Evolutionary conservation across 2,797 vertebrate species (phyloP).

Genomic region (Chanos chanos): DNA sequence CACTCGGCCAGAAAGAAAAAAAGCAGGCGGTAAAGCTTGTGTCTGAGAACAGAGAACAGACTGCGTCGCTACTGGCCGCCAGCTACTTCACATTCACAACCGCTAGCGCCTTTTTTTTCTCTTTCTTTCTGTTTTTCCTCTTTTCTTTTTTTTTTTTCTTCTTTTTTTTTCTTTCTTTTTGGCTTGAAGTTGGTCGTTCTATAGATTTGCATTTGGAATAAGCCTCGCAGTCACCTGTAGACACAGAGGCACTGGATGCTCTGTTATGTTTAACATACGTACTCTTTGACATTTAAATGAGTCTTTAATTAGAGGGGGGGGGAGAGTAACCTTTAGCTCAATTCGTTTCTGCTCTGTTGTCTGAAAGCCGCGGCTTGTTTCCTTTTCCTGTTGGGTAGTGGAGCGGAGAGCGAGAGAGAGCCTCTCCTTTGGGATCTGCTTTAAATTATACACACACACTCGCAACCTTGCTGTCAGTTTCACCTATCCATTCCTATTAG

Average conservation of each 20-base stretch:
- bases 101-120: constrained; percentile 1
- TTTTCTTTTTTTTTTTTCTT: background rate
- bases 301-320: constrained; percentile 65
- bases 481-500: constrained; percentile 14
- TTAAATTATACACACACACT: constrained; percentile 46
- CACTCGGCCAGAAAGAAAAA: too few relatives aligned
- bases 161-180: background rate
- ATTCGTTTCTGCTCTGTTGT: constrained; percentile 55
- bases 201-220: background rate
- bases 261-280: constrained; percentile 22
- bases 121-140: background rate
- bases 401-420: constrained; percentile 46
- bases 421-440: constrained; percentile 39
- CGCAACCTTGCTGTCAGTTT: constrained; percentile 5
- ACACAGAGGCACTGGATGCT: constrained; percentile 21
- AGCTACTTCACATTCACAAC: background rate
- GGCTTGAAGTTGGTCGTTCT: background rate
- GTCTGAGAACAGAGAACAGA: too few relatives aligned
- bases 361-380: constrained; percentile 43
- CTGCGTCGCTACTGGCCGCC: too few relatives aligned
- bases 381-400: constrained; percentile 43
- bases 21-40: too few relatives aligned
- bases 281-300: constrained; percentile 56
- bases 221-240: background rate
- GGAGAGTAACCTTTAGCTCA: constrained; percentile 57